These are phyloP conservation scores for Drosophila kokeensis DNA, from an alignment of 2,888 invertebrate genomes.

Conservation along the genomic window DNA sequence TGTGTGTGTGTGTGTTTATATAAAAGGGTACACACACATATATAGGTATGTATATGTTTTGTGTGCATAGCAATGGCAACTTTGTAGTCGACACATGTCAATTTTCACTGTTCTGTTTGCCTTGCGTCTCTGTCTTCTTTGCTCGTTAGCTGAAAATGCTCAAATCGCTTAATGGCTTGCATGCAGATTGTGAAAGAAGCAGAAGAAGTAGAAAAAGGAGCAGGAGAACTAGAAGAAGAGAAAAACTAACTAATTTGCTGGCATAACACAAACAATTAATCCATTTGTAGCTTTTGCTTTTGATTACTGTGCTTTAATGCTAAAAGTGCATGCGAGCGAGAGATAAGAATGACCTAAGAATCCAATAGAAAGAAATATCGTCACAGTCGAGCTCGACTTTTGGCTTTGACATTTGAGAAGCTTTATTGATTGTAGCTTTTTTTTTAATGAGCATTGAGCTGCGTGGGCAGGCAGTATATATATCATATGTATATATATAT, in stretches of 20 bases:
- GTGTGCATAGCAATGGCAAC: slow-evolving; percentile 35
- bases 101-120: slow-evolving; percentile 55
- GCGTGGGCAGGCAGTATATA: slow-evolving; percentile 36
- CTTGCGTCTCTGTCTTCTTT: slow-evolving; percentile 10
- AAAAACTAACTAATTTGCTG: slow-evolving; percentile 53
- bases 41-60: slow-evolving; percentile 6
- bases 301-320: slow-evolving; percentile 17
- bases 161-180: slow-evolving; percentile 22
- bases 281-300: slow-evolving; percentile 2
- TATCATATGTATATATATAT: slow-evolving; percentile 5
- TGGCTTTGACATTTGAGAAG: slow-evolving; percentile 62
- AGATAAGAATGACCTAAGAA: slow-evolving; percentile 7
- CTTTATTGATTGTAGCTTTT: slow-evolving; percentile 25
- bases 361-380: slow-evolving; percentile 30
- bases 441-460: slow-evolving; percentile 53
- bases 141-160: slow-evolving; percentile 34
- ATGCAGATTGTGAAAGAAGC: slow-evolving; percentile 14
- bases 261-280: slow-evolving; percentile 35
- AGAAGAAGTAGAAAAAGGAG: neutral
- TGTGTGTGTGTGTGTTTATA: neutral
- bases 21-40: slow-evolving; percentile 4
- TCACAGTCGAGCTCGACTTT: slow-evolving; percentile 45
- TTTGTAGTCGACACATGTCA: slow-evolving; percentile 55
- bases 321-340: neutral
- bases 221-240: neutral